Conservation (phyloP, 92 coral and sea anemone species). For the Isaurus tuberculatus region DNA sequence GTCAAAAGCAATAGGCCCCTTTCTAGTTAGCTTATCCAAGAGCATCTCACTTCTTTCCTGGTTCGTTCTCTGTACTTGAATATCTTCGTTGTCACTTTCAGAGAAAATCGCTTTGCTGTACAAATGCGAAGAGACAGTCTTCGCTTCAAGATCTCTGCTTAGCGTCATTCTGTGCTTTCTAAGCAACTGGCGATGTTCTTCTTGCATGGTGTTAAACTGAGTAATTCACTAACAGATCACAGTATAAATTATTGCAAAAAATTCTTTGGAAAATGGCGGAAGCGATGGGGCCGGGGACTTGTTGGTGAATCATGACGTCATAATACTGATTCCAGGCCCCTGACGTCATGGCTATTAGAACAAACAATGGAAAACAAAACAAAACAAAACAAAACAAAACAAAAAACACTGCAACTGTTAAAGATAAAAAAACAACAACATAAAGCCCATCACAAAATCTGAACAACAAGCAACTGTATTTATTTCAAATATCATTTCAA, state of each 20-base stretch:
- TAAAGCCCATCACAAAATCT: no score
- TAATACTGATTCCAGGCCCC: no score
- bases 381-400: no score
- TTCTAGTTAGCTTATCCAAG: slow-evolving; percentile 67
- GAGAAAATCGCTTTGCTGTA: slow-evolving; percentile 64
- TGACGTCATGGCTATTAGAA: no score
- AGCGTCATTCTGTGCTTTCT: slow-evolving; percentile 60
- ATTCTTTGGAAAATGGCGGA: slow-evolving; percentile 7
- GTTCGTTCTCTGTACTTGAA: slow-evolving; percentile 43
- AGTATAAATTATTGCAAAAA: background rate
- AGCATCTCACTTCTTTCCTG: slow-evolving; percentile 65
- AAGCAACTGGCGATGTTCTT: slow-evolving; percentile 65
- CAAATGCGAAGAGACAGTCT: slow-evolving; percentile 75
- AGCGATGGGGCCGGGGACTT: background rate
- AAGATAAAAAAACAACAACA: no score
- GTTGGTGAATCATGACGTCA: background rate
- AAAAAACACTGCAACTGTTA: no score
- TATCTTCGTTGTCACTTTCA: slow-evolving; percentile 70
- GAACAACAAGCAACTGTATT: no score
- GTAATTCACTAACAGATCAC: background rate
- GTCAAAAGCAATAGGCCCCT: slow-evolving; percentile 79
- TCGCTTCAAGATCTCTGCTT: slow-evolving; percentile 77
- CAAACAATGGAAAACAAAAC: no score
- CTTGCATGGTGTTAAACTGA: slow-evolving; percentile 56
- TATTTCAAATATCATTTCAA: no score